A percentile compares a stretch with the other conserved stretches of the same genome.
These are phyloP conservation scores for Megalopta genalis DNA, from an alignment of 1,140 invertebrate genomes.

Conservation along the genomic window DNA sequence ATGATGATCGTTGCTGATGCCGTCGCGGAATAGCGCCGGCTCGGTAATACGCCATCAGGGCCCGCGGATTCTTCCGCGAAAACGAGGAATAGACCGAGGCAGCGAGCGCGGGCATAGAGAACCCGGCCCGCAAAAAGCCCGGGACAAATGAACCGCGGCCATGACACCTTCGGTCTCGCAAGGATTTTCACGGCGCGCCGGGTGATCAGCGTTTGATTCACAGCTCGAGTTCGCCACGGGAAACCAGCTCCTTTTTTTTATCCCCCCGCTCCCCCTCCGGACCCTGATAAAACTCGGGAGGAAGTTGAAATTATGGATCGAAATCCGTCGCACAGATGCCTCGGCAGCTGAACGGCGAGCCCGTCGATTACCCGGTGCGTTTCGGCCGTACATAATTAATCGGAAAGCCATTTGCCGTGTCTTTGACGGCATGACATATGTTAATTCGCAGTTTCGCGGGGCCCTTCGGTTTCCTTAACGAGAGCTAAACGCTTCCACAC, in stretches of 20 bases:
- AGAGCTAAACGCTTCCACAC: not conserved
- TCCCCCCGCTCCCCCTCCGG: too few species aligned
- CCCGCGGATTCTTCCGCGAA: conserved; percentile 29
- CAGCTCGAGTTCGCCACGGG: not conserved
- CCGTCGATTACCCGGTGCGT: not conserved
- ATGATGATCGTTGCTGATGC: conserved; percentile 76
- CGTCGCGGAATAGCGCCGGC: conserved; percentile 71
- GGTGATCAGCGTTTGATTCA: conserved; percentile 9
- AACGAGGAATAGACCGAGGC: conserved; percentile 38
- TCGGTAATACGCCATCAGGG: conserved; percentile 70
- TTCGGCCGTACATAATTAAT: not conserved
- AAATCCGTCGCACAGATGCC: too few species aligned
- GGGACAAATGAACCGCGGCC: conserved; percentile 49
- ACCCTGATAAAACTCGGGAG: too few species aligned
- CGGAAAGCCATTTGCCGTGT: not conserved
- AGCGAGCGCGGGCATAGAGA: conserved; percentile 39
- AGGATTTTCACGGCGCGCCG: not conserved
- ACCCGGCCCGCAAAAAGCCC: conserved; percentile 52
- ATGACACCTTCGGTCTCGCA: conserved; percentile 25
- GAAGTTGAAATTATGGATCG: too few species aligned
- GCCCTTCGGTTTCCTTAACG: not conserved
- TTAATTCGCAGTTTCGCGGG: not conserved
- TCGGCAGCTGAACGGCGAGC: not conserved
- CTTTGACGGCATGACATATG: conserved; percentile 1
- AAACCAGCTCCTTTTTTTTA: not conserved